These are phyloP conservation scores for Halyomorpha halys DNA, from an alignment of 1,140 invertebrate species.

Conservation along the genomic window DNA sequence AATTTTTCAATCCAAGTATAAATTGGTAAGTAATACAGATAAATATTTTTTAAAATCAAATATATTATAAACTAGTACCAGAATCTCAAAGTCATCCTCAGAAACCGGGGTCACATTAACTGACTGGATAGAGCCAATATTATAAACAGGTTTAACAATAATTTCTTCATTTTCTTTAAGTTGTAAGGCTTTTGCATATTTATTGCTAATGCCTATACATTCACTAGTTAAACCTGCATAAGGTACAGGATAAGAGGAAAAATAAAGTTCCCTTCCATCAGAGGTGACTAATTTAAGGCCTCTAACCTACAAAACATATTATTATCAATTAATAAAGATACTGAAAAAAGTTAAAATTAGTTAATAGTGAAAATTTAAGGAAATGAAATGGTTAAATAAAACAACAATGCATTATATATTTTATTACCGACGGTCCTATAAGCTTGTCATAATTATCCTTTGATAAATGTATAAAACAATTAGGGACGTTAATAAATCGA, in stretches of 20 bases:
- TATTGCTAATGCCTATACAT: slow-evolving; percentile 31
- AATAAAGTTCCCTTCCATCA: slow-evolving; percentile 23
- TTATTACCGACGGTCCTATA: slow-evolving; percentile 5
- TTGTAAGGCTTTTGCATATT: slow-evolving; percentile 30
- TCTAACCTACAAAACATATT: slow-evolving; percentile 22
- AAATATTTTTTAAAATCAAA: too few species aligned
- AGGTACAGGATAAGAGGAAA: slow-evolving; percentile 26
- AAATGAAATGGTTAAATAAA: neutral
- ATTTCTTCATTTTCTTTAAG: slow-evolving; percentile 31
- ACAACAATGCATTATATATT: too few species aligned
- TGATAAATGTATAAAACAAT: slow-evolving; percentile 31
- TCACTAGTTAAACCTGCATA: slow-evolving; percentile 15
- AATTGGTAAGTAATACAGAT: too few species aligned
- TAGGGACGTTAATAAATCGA: slow-evolving; percentile 27
- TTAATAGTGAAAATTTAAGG: neutral
- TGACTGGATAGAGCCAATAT: slow-evolving; percentile 26
- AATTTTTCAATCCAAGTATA: too few species aligned
- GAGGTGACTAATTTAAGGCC: slow-evolving; percentile 23
- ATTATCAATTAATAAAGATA: too few species aligned
- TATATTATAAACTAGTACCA: slow-evolving; percentile 30
- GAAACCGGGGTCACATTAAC: slow-evolving; percentile 34
- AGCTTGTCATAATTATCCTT: slow-evolving; percentile 1
- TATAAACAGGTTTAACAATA: slow-evolving; percentile 21
- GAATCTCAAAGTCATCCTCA: slow-evolving; percentile 41
- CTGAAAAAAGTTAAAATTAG: neutral